These are phyloP conservation scores for Gerris lacustris DNA, from an alignment of 2,888 invertebrate genomes.

Conservation along the genomic window DNA sequence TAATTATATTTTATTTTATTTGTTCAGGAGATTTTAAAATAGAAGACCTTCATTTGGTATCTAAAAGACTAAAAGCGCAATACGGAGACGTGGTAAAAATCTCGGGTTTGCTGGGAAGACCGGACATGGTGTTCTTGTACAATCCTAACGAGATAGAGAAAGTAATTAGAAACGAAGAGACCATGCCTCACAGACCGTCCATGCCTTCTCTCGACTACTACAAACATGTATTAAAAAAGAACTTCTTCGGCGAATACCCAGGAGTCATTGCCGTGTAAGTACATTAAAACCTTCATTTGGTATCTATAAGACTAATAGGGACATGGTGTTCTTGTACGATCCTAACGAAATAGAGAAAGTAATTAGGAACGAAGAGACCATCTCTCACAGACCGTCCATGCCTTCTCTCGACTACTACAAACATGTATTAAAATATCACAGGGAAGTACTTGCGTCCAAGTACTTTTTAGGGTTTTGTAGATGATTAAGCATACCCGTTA, in stretches of 20 bases:
- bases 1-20: not conserved
- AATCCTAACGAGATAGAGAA: slow-evolving; percentile 58
- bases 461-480: too few relatives aligned
- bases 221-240: slow-evolving; percentile 54
- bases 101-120: slow-evolving; percentile 53
- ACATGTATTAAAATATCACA: slow-evolving; percentile 51
- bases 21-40: slow-evolving; percentile 48
- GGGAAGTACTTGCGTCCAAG: too few relatives aligned
- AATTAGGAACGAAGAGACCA: slow-evolving; percentile 52
- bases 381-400: slow-evolving; percentile 62
- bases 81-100: slow-evolving; percentile 58
- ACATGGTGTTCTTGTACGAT: slow-evolving; percentile 60
- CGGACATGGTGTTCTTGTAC: slow-evolving; percentile 61
- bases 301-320: slow-evolving; percentile 48
- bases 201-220: slow-evolving; percentile 65
- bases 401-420: slow-evolving; percentile 62
- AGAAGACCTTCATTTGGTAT: slow-evolving; percentile 54
- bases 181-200: slow-evolving; percentile 55
- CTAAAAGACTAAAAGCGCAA: slow-evolving; percentile 44
- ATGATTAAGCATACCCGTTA: too few relatives aligned
- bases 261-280: slow-evolving; percentile 66
- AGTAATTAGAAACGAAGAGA: slow-evolving; percentile 55
- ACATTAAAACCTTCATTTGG: slow-evolving; percentile 53
- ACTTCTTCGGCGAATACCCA: slow-evolving; percentile 53
- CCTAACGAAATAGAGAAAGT: slow-evolving; percentile 57